These are phyloP conservation scores for Pangasianodon hypophthalmus DNA, from an alignment of 2,113 vertebrate genomes.

Conservation along the genomic window DNA sequence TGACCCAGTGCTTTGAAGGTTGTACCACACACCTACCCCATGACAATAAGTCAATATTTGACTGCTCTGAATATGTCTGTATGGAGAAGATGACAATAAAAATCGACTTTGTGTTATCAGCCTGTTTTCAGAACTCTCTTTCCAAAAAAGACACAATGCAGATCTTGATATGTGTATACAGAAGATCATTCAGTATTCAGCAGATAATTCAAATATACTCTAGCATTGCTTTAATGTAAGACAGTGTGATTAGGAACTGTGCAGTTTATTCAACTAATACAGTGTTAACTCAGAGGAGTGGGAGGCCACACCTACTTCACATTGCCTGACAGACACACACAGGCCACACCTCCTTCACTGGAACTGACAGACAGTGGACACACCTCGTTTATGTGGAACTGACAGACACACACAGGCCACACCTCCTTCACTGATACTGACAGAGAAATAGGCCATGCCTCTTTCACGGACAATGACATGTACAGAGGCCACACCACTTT, in stretches of 20 bases:
- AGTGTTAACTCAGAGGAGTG: background rate
- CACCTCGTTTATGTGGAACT: background rate
- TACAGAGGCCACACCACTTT: background rate
- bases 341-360: background rate
- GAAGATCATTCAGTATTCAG: background rate
- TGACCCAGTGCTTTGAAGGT: background rate
- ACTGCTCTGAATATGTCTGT: background rate
- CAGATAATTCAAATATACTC: background rate
- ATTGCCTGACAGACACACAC: background rate
- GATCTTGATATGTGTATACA: background rate
- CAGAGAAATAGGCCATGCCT: background rate
- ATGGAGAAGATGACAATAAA: background rate
- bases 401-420: background rate
- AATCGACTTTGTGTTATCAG: slow-evolving; percentile 4
- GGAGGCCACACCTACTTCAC: background rate
- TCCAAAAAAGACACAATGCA: background rate
- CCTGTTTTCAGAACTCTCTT: background rate
- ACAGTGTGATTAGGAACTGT: background rate
- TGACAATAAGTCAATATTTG: background rate
- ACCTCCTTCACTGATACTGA: background rate
- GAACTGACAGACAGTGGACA: background rate
- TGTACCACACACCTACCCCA: background rate
- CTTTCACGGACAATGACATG: background rate
- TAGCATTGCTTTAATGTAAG: background rate
- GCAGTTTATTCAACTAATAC: background rate